phyloP scores from a whole-genome alignment of 2,888 invertebrate species.

The Dromius quadrimaculatus region DNA sequence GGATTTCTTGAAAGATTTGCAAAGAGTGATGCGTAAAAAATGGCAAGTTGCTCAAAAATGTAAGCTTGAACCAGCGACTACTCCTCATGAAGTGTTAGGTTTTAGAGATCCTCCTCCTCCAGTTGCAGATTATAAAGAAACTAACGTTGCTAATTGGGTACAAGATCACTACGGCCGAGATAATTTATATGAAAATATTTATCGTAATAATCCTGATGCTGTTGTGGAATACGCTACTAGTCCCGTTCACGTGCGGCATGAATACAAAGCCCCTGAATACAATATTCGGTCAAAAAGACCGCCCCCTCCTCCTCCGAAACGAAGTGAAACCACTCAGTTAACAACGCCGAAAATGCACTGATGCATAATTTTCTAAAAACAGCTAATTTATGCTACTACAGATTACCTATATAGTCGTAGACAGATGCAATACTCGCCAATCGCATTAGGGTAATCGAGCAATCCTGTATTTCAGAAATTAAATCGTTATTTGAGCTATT shows the following conservation, averaged over 20 bases:
- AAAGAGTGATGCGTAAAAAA: slow-evolving; percentile 92
- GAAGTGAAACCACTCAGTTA: slow-evolving; percentile 88
- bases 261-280: slow-evolving; percentile 55
- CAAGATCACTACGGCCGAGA: slow-evolving; percentile 85
- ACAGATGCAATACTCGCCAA: too few species aligned
- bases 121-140: slow-evolving; percentile 80
- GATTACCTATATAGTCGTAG: too few species aligned
- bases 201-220: slow-evolving; percentile 66
- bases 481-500: too few species aligned
- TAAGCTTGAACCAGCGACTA: slow-evolving; percentile 87
- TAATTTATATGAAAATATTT: slow-evolving; percentile 84
- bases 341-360: slow-evolving; percentile 66
- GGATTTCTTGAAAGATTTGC: slow-evolving; percentile 88
- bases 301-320: slow-evolving; percentile 91
- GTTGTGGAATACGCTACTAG: slow-evolving; percentile 68
- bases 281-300: slow-evolving; percentile 72
- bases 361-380: slow-evolving; percentile 54
- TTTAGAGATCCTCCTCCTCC: slow-evolving; percentile 84
- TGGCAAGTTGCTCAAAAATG: slow-evolving; percentile 95
- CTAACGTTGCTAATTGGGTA: slow-evolving; percentile 91
- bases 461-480: too few species aligned
- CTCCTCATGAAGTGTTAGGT: slow-evolving; percentile 91
- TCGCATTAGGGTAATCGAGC: too few species aligned
- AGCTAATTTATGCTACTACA: too few species aligned
- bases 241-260: slow-evolving; percentile 60